phyloP scores from a whole-genome alignment of 2,888 invertebrate genomes.

The Tromatobia lineatoria region DNA sequence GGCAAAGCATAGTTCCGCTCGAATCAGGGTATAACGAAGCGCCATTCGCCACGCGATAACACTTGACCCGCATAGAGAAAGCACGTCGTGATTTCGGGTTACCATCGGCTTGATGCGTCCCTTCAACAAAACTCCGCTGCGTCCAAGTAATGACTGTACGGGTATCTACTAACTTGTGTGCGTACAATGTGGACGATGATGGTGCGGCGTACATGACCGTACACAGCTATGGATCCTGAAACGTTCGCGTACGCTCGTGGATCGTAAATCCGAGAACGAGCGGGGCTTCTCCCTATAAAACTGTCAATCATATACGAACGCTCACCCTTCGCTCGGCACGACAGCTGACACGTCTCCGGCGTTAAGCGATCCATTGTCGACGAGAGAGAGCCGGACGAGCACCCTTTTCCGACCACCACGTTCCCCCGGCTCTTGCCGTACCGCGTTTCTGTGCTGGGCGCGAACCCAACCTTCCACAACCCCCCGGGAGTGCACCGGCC shows the following conservation, averaged over 20 bases:
- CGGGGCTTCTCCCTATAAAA: slow-evolving; percentile 79
- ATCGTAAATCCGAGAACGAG: slow-evolving; percentile 79
- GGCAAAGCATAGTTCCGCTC: neutral
- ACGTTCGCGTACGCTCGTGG: slow-evolving; percentile 74
- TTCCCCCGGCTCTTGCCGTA: slow-evolving; percentile 18
- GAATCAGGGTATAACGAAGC: slow-evolving; percentile 45
- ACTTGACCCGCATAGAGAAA: slow-evolving; percentile 66
- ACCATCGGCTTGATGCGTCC: slow-evolving; percentile 53
- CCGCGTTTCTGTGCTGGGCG: neutral
- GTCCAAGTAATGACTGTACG: slow-evolving; percentile 9
- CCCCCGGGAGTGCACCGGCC: slow-evolving; percentile 35
- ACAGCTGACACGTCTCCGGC: slow-evolving; percentile 82
- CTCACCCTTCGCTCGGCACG: slow-evolving; percentile 74
- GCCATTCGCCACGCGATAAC: slow-evolving; percentile 54
- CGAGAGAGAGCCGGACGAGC: slow-evolving; percentile 54
- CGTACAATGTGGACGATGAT: neutral
- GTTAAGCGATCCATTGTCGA: slow-evolving; percentile 82
- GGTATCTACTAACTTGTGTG: neutral
- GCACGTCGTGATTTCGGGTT: slow-evolving; percentile 63
- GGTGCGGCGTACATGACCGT: neutral
- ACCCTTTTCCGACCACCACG: slow-evolving; percentile 41
- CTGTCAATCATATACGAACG: slow-evolving; percentile 81
- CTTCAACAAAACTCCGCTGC: slow-evolving; percentile 49
- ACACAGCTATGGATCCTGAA: slow-evolving; percentile 17
- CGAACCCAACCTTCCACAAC: slow-evolving; percentile 8